phyloP scores from a whole-genome alignment of 1,140 invertebrate genomes.

The Drosophila kanapiae region DNA sequence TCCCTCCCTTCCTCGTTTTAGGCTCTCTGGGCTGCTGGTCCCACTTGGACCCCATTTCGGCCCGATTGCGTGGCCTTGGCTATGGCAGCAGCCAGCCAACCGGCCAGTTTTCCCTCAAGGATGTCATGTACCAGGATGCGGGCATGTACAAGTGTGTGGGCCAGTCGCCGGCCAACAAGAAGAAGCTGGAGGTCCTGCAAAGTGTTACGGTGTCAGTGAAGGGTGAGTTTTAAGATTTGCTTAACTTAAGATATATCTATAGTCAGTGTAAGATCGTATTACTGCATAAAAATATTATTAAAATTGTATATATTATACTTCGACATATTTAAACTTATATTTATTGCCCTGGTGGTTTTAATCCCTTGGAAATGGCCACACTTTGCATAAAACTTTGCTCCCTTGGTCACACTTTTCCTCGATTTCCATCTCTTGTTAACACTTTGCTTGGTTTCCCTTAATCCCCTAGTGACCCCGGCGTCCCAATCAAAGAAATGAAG shows the following conservation, averaged over 20 bases:
- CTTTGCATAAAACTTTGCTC: background rate
- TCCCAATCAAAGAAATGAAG: constrained; percentile 24
- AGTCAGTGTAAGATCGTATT: no score
- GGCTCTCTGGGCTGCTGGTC: constrained; percentile 87
- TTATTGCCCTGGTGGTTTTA: background rate
- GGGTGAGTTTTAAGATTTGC: constrained; percentile 76
- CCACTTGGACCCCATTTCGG: constrained; percentile 86
- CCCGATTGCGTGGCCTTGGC: constrained; percentile 87
- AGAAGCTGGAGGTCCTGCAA: constrained; percentile 86
- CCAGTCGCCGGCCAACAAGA: constrained; percentile 86
- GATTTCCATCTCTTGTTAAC: background rate
- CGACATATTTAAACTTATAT: background rate
- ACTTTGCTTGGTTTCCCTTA: background rate
- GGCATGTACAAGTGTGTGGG: constrained; percentile 91
- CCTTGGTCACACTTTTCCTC: background rate
- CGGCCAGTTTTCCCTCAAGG: constrained; percentile 88
- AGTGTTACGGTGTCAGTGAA: constrained; percentile 86
- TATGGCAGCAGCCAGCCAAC: constrained; percentile 88
- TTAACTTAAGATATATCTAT: background rate
- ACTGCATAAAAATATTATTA: no score
- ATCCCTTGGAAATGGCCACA: background rate
- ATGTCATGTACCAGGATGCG: constrained; percentile 91
- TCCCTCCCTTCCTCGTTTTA: constrained; percentile 45
- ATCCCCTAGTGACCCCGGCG: constrained; percentile 11
- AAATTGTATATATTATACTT: no score